A percentile compares a stretch with the other conserved stretches of the same genome.
Conservation (phyloP, 2,113 vertebrate genomes). For the Heterocephalus glaber region DNA sequence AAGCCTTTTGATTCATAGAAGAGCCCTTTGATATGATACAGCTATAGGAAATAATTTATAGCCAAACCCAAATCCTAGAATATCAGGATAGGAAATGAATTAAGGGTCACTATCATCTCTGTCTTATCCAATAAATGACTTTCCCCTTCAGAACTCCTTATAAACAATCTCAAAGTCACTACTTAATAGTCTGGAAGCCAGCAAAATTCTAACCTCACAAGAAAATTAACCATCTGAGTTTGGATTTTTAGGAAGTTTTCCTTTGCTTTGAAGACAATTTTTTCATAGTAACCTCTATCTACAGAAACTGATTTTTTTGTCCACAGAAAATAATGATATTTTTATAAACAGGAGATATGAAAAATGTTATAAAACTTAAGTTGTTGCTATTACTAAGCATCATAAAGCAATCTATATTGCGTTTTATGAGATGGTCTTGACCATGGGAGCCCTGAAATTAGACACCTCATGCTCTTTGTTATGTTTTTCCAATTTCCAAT, state of each 20-base stretch:
- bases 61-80: background rate
- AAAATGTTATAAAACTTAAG: background rate
- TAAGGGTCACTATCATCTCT: background rate
- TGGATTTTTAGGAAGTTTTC: conserved; percentile 15
- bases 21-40: background rate
- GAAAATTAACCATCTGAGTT: background rate
- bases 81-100: background rate
- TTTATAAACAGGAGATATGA: background rate
- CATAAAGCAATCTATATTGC: conserved; percentile 20
- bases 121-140: background rate
- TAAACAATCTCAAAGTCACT: background rate
- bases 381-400: background rate
- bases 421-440: background rate
- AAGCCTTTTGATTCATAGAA: background rate
- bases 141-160: background rate
- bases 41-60: background rate
- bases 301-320: background rate
- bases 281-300: background rate
- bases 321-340: background rate
- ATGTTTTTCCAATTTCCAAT: background rate
- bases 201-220: background rate
- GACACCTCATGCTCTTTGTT: background rate
- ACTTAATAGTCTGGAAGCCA: background rate
- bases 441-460: background rate
- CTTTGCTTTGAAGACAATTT: background rate